Conservation (phyloP, 2,888 invertebrate species). For the Rambutsinella grinnellia region DNA sequence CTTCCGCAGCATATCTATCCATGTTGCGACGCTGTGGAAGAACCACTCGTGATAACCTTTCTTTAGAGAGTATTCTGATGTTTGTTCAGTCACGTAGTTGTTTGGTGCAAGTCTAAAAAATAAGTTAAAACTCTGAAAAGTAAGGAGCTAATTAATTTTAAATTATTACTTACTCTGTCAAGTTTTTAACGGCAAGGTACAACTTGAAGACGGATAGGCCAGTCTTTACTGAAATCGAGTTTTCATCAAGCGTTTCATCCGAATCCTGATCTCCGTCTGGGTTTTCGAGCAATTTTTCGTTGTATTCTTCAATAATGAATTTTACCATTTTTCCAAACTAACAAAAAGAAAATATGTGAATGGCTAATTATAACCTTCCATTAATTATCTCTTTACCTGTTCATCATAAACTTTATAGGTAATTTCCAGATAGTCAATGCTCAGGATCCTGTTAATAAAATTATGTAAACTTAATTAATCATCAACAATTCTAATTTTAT, state of each 20-base stretch:
- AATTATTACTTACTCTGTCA: conserved; percentile 30
- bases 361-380: no score
- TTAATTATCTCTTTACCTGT: conserved; percentile 23
- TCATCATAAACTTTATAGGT: conserved; percentile 52
- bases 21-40: conserved; percentile 42
- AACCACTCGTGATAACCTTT: conserved; percentile 39
- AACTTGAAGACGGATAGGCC: conserved; percentile 31
- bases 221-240: conserved; percentile 10
- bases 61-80: conserved; percentile 31
- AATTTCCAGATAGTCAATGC: conserved; percentile 40
- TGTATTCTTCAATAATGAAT: conserved; percentile 44
- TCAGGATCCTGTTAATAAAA: no score
- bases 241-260: conserved; percentile 26
- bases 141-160: not conserved
- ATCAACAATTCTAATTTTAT: not conserved
- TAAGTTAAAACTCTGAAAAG: not conserved
- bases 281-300: conserved; percentile 12
- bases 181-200: conserved; percentile 36
- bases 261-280: not conserved
- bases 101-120: conserved; percentile 27
- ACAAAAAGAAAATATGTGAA: no score
- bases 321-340: conserved; percentile 52
- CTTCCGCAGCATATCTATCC: conserved; percentile 37
- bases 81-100: not conserved
- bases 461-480: not conserved